Evolutionary conservation across 2,888 invertebrate genomes (phyloP).

Genomic region (Eudasyphora cyanicolor): DNA sequence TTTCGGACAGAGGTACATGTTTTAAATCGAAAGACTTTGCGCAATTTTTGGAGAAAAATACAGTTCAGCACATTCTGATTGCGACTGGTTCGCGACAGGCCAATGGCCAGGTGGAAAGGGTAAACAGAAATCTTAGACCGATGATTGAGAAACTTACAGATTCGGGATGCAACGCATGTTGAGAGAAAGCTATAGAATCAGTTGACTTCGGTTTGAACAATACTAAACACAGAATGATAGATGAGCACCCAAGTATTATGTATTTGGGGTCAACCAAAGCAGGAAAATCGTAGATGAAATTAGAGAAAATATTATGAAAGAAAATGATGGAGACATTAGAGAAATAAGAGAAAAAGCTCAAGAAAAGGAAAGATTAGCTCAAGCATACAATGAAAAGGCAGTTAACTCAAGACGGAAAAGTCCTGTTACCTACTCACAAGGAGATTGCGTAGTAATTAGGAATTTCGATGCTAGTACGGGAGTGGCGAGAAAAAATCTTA

Average conservation of each 20-base stretch:
- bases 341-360: not conserved
- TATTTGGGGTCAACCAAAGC: no score
- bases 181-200: slow-evolving; percentile 55
- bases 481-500: no score
- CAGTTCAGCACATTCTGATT: slow-evolving; percentile 56
- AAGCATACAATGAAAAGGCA: not conserved
- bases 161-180: slow-evolving; percentile 22
- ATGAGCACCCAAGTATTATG: no score
- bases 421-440: no score
- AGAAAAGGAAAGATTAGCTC: not conserved
- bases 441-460: no score
- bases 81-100: slow-evolving; percentile 65
- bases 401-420: no score
- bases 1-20: slow-evolving; percentile 65
- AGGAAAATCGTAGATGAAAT: slow-evolving; percentile 47
- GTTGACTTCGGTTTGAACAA: no score
- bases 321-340: not conserved
- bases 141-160: slow-evolving; percentile 62
- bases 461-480: no score
- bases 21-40: slow-evolving; percentile 67
- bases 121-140: slow-evolving; percentile 62
- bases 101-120: slow-evolving; percentile 68
- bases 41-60: no score
- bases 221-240: slow-evolving; percentile 44
- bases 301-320: slow-evolving; percentile 42